Conservation (phyloP, 53 echinoderm and acorn worm species). For the Echinarachnius parma region DNA sequence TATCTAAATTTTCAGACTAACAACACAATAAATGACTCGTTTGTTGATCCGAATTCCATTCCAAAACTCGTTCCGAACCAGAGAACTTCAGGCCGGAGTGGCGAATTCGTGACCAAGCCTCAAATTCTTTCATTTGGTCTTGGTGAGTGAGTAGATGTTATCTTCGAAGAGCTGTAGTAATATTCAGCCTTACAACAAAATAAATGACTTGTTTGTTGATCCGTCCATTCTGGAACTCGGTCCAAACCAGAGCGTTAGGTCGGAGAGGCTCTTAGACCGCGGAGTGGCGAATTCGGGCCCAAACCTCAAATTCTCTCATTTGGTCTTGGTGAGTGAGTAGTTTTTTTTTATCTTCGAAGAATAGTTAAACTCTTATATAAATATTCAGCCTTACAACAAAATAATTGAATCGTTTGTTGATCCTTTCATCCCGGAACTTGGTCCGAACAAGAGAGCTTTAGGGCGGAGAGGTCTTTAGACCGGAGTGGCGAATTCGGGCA, state of each 20-base stretch:
- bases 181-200: no score
- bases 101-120: constrained; percentile 9
- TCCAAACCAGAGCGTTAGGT: constrained; percentile 48
- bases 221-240: constrained; percentile 55
- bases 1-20: no score
- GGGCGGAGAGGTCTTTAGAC: constrained; percentile 66
- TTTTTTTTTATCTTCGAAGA: neutral
- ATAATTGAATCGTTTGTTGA: no score
- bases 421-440: constrained; percentile 49
- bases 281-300: constrained; percentile 30
- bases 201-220: no score
- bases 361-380: no score
- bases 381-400: no score
- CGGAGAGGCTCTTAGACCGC: constrained; percentile 65
- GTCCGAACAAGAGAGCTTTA: constrained; percentile 51
- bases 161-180: no score
- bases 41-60: no score
- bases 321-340: constrained; percentile 5
- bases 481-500: constrained; percentile 29
- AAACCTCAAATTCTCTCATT: constrained; percentile 5
- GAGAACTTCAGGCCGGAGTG: constrained; percentile 54
- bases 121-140: constrained; percentile 13
- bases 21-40: no score
- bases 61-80: constrained; percentile 51
- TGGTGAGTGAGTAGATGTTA: neutral